Evolutionary conservation across 1,140 invertebrate genomes (phyloP), one percentile per base, ranked within the genome.

Genomic region (Drosophila pallidifrons): DNA sequence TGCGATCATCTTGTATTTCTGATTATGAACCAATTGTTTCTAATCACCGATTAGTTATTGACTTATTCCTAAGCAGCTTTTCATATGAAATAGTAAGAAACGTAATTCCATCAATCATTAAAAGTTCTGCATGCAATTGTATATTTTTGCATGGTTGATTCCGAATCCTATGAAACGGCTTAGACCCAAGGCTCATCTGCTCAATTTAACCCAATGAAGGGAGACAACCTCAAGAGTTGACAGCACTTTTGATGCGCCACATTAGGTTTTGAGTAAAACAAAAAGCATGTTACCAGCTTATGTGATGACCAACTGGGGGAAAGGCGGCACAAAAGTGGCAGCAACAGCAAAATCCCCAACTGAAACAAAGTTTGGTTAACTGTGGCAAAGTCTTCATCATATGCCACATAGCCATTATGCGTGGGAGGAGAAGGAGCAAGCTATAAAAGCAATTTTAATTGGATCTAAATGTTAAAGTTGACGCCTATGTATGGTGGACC

Each of bases 361-460:
- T 16, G 20, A 28, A 51, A 15, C 59, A 60, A 73, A 67, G 25
- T 35, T 67, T 67, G 41, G 16, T 41, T 43, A 55, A 55, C 49
- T 60, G 45, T 46, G 54, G 54, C 32, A 51, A 57, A 80, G 55
- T 57, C 65, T 51, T 47, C 30, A 68, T 47, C 41, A 66, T 52
- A 77, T 73, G 57, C 57, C 20, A 54, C 30, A 32, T 7, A 32
- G n/a, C 16, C 7, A 47, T 46, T 61, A 47, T 46, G 45, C 15
- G 8, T 15, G 47, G 2, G 4, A 1, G 3, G 43, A 3, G 20
- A 6, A 28, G 38, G 35, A 3, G 30, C 11, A 3, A 8, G 57
- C 66, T 64, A 81, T 83, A 88, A 87, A 82, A 89, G 77, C 70
- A 70, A 83, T 88, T 87, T 88, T 87, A 87, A 87, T 87, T 87